Percentiles rank a stretch among this genome's conserved stretches.
Conservation (phyloP, 1,140 invertebrate species). For the Drosophila asahinai region DNA sequence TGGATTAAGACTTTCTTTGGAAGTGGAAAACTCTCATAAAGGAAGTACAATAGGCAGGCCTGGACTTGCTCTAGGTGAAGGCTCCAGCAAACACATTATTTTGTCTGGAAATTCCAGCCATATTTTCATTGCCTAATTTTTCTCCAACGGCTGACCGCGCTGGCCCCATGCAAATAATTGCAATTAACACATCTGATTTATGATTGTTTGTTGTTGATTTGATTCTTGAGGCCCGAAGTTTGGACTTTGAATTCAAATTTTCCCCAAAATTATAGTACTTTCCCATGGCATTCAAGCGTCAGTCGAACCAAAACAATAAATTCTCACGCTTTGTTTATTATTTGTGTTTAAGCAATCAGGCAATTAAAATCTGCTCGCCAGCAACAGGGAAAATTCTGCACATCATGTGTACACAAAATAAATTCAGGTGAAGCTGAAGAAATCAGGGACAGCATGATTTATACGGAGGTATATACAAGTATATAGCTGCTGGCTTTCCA, state of each 20-base stretch:
- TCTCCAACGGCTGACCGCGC: conserved; percentile 5
- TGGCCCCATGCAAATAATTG: conserved; percentile 41
- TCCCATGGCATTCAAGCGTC: conserved; percentile 5
- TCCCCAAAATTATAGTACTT: conserved; percentile 24
- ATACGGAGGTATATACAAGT: neutral
- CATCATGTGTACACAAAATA: conserved; percentile 17
- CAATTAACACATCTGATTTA: conserved; percentile 57
- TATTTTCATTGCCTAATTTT: conserved; percentile 10
- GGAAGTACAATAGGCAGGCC: too few species aligned
- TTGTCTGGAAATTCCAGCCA: conserved; percentile 12
- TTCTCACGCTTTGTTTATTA: conserved; percentile 43
- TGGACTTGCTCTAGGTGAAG: neutral
- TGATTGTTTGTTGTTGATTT: conserved; percentile 29
- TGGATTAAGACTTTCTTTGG: neutral
- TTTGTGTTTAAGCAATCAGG: conserved; percentile 27
- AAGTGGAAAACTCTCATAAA: neutral
- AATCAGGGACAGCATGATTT: conserved; percentile 11
- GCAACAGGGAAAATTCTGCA: neutral
- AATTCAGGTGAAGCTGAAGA: conserved; percentile 13
- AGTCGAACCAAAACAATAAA: conserved; percentile 27
- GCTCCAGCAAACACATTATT: neutral
- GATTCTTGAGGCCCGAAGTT: neutral
- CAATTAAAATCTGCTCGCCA: conserved; percentile 32
- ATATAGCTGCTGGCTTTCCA: neutral
- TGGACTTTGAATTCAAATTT: conserved; percentile 41